Conservation (phyloP, 2,797 vertebrate species). For the Amblyopsis hoosieri region DNA sequence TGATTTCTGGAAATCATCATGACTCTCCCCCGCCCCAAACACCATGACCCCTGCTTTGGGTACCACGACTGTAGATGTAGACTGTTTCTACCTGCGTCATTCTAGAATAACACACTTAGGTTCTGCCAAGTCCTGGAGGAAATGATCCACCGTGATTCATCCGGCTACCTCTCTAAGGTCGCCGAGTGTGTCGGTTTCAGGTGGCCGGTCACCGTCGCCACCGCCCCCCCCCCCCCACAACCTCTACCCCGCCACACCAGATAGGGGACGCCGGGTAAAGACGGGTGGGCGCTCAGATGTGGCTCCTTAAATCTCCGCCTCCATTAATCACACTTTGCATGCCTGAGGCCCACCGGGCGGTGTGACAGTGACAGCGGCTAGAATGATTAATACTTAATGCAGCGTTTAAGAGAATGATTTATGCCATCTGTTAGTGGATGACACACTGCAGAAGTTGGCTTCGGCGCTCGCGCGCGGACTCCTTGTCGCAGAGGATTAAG, state of each 20-base stretch:
- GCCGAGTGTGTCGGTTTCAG: conserved; percentile 45
- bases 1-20: no score
- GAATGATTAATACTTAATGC: conserved; percentile 87
- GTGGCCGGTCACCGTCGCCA: conserved; percentile 31
- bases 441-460: conserved; percentile 72
- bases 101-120: conserved; percentile 29
- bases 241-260: conserved; percentile 35
- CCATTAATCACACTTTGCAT: conserved; percentile 83
- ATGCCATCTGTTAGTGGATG: conserved; percentile 82
- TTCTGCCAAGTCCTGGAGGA: conserved; percentile 12
- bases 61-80: no score
- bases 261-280: conserved; percentile 50
- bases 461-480: conserved; percentile 65
- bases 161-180: conserved; percentile 53
- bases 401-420: conserved; percentile 85
- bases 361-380: conserved; percentile 77
- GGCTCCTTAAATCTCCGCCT: conserved; percentile 71
- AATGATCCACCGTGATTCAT: conserved; percentile 60
- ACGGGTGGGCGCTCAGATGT: conserved; percentile 51
- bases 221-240: no score
- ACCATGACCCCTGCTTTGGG: no score
- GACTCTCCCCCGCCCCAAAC: no score
- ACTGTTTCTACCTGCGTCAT: conserved; percentile 12
- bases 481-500: conserved; percentile 78
- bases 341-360: conserved; percentile 58